Conservation (phyloP, 2,113 vertebrate genomes). For the Erinaceus europaeus region DNA sequence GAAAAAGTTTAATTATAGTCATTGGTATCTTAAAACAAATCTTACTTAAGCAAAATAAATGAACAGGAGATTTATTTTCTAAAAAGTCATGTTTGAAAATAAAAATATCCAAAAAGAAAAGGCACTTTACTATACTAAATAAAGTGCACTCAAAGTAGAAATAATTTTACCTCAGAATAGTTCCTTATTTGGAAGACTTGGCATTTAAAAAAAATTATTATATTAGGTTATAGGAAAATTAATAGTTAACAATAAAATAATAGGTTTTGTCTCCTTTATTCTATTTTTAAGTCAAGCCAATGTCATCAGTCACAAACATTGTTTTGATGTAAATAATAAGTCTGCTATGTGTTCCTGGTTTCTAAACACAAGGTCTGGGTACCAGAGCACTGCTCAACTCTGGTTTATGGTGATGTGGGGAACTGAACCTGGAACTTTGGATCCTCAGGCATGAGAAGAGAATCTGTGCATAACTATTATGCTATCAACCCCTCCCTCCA, state of each 20-base stretch:
- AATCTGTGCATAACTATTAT: too few relatives aligned
- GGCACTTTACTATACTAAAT: not conserved
- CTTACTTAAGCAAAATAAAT: too few relatives aligned
- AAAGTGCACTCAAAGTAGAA: not conserved
- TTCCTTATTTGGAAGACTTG: not conserved
- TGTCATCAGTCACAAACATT: not conserved
- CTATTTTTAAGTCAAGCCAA: slow-evolving; percentile 21
- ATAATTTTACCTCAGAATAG: not conserved
- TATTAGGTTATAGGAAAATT: not conserved
- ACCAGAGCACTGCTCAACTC: too few relatives aligned
- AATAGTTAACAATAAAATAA: not conserved
- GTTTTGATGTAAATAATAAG: not conserved
- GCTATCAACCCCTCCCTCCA: too few relatives aligned
- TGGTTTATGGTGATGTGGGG: too few relatives aligned
- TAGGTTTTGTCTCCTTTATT: slow-evolving; percentile 1
- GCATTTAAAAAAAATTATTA: not conserved
- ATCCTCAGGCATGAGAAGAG: too few relatives aligned
- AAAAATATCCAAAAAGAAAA: not conserved
- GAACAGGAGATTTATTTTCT: too few relatives aligned
- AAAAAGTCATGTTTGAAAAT: slow-evolving; percentile 19
- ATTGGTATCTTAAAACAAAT: too few relatives aligned
- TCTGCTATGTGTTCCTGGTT: not conserved
- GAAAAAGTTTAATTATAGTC: too few relatives aligned
- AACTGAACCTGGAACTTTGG: too few relatives aligned
- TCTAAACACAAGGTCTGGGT: not conserved